Evolutionary conservation across 2,797 vertebrate genomes (phyloP).

Genomic region (Petrocephalus sullivani): DNA sequence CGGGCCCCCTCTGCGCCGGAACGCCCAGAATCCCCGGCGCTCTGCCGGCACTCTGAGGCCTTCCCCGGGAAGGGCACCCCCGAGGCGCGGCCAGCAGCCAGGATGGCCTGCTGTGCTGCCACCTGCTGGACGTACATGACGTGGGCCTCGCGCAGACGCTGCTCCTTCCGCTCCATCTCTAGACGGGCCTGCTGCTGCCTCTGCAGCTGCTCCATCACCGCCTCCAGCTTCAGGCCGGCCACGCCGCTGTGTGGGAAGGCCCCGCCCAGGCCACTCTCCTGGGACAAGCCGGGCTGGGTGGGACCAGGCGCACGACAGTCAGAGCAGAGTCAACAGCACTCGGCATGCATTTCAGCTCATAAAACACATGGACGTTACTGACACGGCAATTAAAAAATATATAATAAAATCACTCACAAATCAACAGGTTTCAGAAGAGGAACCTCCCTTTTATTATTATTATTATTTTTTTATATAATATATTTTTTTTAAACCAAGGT

Average conservation of each 20-base stretch:
- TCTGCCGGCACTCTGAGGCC: conserved; percentile 50
- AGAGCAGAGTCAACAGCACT: not conserved
- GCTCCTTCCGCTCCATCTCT: conserved; percentile 79
- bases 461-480: not conserved
- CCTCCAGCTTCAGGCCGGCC: conserved; percentile 74
- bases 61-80: conserved; percentile 54
- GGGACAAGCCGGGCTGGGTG: conserved; percentile 55
- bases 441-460: not conserved
- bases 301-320: not conserved
- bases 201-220: conserved; percentile 86
- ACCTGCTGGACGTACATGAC: conserved; percentile 78
- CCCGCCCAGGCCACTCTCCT: conserved; percentile 52
- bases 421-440: not conserved
- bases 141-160: conserved; percentile 75
- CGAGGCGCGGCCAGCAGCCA: conserved; percentile 59
- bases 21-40: conserved; percentile 51
- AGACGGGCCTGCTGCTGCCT: conserved; percentile 73
- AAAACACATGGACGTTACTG: not conserved
- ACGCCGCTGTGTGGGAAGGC: conserved; percentile 62
- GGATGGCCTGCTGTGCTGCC: conserved; percentile 61
- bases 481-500: no score
- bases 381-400: not conserved
- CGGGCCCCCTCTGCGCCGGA: conserved; percentile 46
- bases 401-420: not conserved
- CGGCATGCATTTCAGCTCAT: not conserved